Evolutionary conservation across 2,797 vertebrate species (phyloP).

Genomic region (Paratrypauchen microcephalus): DNA sequence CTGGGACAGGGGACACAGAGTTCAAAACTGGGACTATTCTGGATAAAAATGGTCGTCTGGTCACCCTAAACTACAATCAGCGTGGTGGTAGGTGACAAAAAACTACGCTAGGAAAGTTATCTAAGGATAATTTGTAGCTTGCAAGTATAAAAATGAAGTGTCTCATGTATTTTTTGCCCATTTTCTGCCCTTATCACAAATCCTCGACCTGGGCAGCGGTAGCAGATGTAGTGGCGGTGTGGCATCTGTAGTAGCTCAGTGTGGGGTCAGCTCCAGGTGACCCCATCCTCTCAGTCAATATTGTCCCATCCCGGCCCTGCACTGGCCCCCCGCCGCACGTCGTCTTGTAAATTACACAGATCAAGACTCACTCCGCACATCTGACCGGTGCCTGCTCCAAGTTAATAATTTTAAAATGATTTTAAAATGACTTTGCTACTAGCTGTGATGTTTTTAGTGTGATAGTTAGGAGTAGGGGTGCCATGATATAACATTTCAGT

Average conservation of each 20-base stretch:
- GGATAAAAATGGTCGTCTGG: too few relatives aligned
- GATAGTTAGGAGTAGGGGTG: not conserved
- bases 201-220: not conserved
- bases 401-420: not conserved
- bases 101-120: too few relatives aligned
- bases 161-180: not conserved
- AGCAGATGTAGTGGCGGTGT: not conserved
- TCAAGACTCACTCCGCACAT: not conserved
- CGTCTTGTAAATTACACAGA: not conserved
- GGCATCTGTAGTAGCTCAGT: constrained; percentile 1
- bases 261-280: constrained; percentile 7
- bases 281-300: constrained; percentile 14
- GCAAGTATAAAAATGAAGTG: too few relatives aligned
- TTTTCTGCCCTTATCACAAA: not conserved
- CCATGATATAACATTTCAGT: too few relatives aligned
- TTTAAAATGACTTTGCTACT: not conserved
- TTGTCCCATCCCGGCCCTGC: not conserved
- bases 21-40: too few relatives aligned
- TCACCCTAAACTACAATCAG: too few relatives aligned
- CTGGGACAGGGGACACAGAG: too few relatives aligned
- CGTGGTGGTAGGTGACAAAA: too few relatives aligned
- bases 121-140: too few relatives aligned
- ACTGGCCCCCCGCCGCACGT: not conserved
- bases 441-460: not conserved
- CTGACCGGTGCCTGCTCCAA: not conserved